These are phyloP conservation scores for Alexandromys fortis DNA, from an alignment of 2,113 vertebrate genomes.

Conservation along the genomic window DNA sequence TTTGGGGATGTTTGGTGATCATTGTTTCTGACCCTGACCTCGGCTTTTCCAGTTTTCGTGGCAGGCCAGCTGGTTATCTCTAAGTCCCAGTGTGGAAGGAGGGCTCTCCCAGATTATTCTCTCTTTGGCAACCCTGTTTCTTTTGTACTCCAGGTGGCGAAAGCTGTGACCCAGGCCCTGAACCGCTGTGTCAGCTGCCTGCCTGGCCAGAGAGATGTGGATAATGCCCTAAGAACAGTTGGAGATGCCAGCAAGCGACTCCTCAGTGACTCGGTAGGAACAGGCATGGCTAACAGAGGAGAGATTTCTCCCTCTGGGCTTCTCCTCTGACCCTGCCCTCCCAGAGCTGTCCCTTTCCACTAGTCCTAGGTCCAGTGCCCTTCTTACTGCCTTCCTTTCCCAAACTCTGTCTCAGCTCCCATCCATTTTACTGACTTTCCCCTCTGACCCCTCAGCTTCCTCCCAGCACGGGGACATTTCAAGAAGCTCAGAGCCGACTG, in stretches of 20 bases:
- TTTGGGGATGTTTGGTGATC: not conserved
- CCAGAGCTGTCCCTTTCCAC: not conserved
- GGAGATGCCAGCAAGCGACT: constrained; percentile 97
- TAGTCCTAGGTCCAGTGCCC: not conserved
- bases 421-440: not conserved
- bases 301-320: not conserved
- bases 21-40: not conserved
- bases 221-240: constrained; percentile 94
- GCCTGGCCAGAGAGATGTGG: constrained; percentile 96
- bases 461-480: constrained; percentile 94
- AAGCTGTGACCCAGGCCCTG: constrained; percentile 96
- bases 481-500: constrained; percentile 94
- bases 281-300: not conserved
- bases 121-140: not conserved
- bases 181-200: constrained; percentile 96
- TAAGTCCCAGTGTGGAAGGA: not conserved
- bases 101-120: not conserved
- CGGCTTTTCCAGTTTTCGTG: not conserved
- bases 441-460: constrained; percentile 89
- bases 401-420: no score
- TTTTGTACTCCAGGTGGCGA: constrained; percentile 91
- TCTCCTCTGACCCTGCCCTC: not conserved
- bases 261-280: constrained; percentile 86
- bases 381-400: not conserved
- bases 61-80: not conserved